These are phyloP conservation scores for Prosapia bicincta DNA, from an alignment of 2,888 invertebrate species.

Conservation along the genomic window DNA sequence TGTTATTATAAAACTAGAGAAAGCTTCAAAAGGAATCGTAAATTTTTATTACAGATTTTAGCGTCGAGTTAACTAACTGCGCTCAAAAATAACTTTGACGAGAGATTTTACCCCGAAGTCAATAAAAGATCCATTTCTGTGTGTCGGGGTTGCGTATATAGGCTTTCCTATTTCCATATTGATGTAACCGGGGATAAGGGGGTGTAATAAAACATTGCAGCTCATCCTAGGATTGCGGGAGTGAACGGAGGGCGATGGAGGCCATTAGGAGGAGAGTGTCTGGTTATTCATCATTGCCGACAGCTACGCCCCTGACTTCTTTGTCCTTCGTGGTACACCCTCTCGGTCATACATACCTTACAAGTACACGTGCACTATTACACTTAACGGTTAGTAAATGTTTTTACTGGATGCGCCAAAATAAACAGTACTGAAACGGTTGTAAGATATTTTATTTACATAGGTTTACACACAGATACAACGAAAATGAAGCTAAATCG, in stretches of 20 bases:
- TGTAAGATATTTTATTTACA: too few relatives aligned
- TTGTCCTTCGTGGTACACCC: too few relatives aligned
- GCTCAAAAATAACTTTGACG: not conserved
- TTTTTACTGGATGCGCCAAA: too few relatives aligned
- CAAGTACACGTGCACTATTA: too few relatives aligned
- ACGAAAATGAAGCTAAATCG: too few relatives aligned
- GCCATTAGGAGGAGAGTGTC: not conserved
- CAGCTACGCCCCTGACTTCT: not conserved
- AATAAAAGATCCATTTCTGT: constrained; percentile 24
- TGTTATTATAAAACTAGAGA: not conserved
- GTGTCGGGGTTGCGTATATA: constrained; percentile 24
- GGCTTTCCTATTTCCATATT: constrained; percentile 26
- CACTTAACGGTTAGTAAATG: too few relatives aligned
- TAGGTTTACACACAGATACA: too few relatives aligned
- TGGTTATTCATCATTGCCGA: not conserved
- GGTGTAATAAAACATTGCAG: not conserved
- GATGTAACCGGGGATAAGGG: constrained; percentile 9
- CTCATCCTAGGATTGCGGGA: not conserved
- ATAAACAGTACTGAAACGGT: too few relatives aligned
- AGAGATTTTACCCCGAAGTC: not conserved
- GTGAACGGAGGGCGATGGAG: not conserved
- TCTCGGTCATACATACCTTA: too few relatives aligned
- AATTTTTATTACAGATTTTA: not conserved
- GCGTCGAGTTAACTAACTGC: not conserved
- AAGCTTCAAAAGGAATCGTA: not conserved